Evolutionary conservation across 2,888 invertebrate species (phyloP), one percentile per base, ranked within the genome.

Genomic region (Sthenelais limicola): DNA sequence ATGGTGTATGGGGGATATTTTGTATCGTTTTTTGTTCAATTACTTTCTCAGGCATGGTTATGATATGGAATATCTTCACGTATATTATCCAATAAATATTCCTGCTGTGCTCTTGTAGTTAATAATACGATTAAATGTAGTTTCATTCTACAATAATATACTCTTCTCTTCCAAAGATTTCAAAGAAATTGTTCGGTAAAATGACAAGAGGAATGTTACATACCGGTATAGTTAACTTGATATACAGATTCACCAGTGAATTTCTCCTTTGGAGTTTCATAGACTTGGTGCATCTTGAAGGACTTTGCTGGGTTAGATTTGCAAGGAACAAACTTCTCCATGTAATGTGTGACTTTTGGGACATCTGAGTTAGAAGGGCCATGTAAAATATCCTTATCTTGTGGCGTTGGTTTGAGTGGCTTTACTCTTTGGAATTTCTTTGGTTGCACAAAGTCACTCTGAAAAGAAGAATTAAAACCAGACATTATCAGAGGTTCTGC

Each of bases 151-250:
- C n/a, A n/a, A n/a, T n/a, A n/a, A n/a, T n/a, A n/a, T n/a, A n/a
- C n/a, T n/a, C n/a, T n/a, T n/a, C n/a, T n/a, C n/a, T n/a, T n/a
- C n/a, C n/a, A n/a, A n/a, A n/a, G n/a, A n/a, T n/a, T n/a, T n/a
- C n/a, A n/a, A n/a, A n/a, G n/a, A n/a, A n/a, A n/a, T n/a, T n/a
- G n/a, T n/a, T n/a, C n/a, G n/a, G n/a, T n/a, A n/a, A n/a, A n/a
- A n/a, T n/a, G n/a, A n/a, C n/a, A n/a, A n/a, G 43, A 12, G 43
- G 12, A 43, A 9, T 51, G 24, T 18, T 7, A 66, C 69, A 21
- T 33, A 75, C 75, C 75, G 38, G n/a, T 70, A 49, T 73, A 75
- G 71, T 73, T 66, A 26, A 48, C 32, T 47, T 48, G 21, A 18
- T 73, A 56, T 1, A 62, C 70, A 21, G 75, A 75, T 35, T 43